Evolutionary conservation across 2,797 vertebrate species (phyloP).

Genomic region (Gobionotothen gibberifrons): DNA sequence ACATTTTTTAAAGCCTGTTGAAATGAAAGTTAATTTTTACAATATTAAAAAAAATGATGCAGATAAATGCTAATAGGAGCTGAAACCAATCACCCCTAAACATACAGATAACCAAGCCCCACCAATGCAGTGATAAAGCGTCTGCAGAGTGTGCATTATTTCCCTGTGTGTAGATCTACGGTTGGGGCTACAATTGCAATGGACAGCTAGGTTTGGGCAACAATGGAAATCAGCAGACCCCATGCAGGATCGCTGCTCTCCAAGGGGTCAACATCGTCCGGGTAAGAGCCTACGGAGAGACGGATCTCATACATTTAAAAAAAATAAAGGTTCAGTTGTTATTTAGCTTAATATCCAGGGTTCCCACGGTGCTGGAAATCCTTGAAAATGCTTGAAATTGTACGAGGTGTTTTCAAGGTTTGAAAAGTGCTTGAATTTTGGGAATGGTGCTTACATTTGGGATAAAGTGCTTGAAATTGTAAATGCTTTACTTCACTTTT

Average conservation of each 20-base stretch:
- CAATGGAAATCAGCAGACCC: conserved; percentile 95
- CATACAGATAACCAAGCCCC: background rate
- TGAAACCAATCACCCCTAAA: background rate
- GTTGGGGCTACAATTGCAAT: conserved; percentile 99
- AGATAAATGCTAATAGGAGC: background rate
- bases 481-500: too few relatives aligned
- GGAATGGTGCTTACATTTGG: too few relatives aligned
- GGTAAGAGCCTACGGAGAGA: conserved; percentile 77
- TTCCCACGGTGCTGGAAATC: too few relatives aligned
- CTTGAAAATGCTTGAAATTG: too few relatives aligned
- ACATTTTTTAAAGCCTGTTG: background rate
- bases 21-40: background rate
- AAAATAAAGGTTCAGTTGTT: background rate
- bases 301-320: background rate
- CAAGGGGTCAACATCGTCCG: conserved; percentile 92
- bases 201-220: conserved; percentile 96
- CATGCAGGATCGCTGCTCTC: conserved; percentile 93
- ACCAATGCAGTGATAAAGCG: background rate
- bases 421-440: too few relatives aligned
- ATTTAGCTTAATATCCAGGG: conserved; percentile 17
- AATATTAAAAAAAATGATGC: background rate
- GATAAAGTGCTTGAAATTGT: too few relatives aligned
- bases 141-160: background rate
- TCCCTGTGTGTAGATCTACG: conserved; percentile 87
- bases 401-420: too few relatives aligned